Percentiles rank a stretch among this genome's conserved stretches.
Evolutionary conservation across 1,140 invertebrate genomes (phyloP).

Genomic region (Drosophila lacteicornis): DNA sequence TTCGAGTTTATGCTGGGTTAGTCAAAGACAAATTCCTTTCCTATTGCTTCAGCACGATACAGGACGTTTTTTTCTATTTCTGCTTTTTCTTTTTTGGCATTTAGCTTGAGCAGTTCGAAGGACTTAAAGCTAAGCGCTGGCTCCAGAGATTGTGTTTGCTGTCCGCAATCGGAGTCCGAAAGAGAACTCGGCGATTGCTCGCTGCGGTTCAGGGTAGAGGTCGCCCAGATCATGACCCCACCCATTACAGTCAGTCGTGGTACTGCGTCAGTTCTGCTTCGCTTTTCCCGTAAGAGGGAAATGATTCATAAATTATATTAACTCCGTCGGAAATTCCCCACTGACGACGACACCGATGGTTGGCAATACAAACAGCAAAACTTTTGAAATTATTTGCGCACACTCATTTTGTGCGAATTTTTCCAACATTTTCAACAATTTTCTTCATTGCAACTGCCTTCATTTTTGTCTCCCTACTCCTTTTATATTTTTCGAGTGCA

Average conservation of each 20-base stretch:
- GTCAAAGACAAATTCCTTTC: slow-evolving; percentile 74
- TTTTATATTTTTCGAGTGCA: slow-evolving; percentile 63
- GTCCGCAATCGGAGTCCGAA: background rate
- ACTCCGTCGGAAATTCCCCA: slow-evolving; percentile 49
- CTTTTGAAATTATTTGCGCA: slow-evolving; percentile 77
- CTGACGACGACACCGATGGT: slow-evolving; percentile 32
- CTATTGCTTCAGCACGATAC: slow-evolving; percentile 30
- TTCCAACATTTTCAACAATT: slow-evolving; percentile 56
- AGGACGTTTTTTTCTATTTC: background rate
- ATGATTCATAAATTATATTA: slow-evolving; percentile 74
- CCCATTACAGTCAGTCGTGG: background rate
- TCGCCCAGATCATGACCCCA: background rate
- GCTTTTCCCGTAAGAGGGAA: slow-evolving; percentile 33
- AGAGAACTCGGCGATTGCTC: slow-evolving; percentile 3
- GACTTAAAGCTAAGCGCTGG: slow-evolving; percentile 11
- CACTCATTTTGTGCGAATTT: slow-evolving; percentile 75
- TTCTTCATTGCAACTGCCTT: slow-evolving; percentile 42
- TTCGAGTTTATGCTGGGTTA: slow-evolving; percentile 70
- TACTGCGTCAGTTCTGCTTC: slow-evolving; percentile 6
- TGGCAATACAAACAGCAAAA: slow-evolving; percentile 64
- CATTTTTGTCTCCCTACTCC: slow-evolving; percentile 18
- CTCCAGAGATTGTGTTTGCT: slow-evolving; percentile 2
- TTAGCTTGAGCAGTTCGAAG: slow-evolving; percentile 5
- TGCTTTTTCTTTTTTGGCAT: slow-evolving; percentile 18
- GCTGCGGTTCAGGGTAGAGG: background rate